Percentiles rank a stretch among this genome's conserved stretches.
These are phyloP conservation scores for Imbricaverruca yamaguchii DNA, from an alignment of 2,888 invertebrate species.

Conservation along the genomic window DNA sequence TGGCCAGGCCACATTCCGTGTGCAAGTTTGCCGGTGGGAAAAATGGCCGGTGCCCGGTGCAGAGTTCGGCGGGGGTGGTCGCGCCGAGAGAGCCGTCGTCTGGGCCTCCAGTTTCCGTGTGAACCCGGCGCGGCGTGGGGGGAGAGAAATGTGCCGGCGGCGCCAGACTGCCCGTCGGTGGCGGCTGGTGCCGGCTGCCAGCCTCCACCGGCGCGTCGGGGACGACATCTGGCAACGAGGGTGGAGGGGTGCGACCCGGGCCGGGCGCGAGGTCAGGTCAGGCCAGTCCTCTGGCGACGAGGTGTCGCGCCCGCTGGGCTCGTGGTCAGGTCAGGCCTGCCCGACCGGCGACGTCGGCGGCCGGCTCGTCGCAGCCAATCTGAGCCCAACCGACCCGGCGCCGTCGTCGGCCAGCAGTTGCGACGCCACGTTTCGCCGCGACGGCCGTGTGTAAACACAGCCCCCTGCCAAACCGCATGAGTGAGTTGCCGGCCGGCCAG, in stretches of 20 bases:
- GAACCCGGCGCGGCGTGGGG: too few relatives aligned
- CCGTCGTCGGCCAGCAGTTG: neutral
- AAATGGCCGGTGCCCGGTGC: neutral
- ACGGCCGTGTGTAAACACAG: neutral
- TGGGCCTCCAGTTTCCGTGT: too few relatives aligned
- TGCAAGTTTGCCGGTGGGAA: neutral
- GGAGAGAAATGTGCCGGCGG: neutral
- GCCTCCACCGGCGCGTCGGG: neutral
- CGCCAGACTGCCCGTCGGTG: neutral
- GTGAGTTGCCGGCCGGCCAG: too few relatives aligned
- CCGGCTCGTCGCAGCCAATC: neutral
- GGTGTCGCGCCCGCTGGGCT: neutral
- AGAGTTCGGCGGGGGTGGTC: too few relatives aligned
- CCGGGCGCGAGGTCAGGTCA: neutral
- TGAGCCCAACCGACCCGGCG: neutral
- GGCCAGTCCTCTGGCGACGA: neutral
- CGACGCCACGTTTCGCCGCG: neutral
- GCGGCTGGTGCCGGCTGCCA: neutral
- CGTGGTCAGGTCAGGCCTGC: neutral
- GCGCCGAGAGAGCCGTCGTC: too few relatives aligned
- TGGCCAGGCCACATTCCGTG: neutral
- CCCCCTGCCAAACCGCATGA: slow-evolving; percentile 2
- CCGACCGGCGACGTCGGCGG: neutral
- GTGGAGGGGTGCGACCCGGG: neutral
- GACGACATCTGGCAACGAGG: too few relatives aligned